Percentiles rank a stretch among this genome's conserved stretches.
Evolutionary conservation across 92 coral and sea anemone genomes (phyloP).

Genomic region (Heteractis magnifica): DNA sequence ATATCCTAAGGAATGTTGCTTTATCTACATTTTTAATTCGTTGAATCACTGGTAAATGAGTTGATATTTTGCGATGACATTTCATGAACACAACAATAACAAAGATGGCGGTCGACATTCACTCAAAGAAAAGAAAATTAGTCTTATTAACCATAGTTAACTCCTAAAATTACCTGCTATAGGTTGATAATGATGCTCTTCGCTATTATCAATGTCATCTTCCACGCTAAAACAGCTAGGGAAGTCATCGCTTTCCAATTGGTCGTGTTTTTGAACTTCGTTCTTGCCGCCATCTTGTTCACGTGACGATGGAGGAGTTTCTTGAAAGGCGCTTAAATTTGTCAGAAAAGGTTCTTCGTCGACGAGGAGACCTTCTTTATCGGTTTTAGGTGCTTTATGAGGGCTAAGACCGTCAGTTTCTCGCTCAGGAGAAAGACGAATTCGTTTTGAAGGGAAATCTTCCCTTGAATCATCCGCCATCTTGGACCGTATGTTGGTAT

Average conservation of each 20-base stretch:
- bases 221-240: constrained; percentile 86
- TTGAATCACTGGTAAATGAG: background rate
- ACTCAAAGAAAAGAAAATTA: constrained; percentile 6
- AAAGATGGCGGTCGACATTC: constrained; percentile 70
- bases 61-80: background rate
- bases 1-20: background rate
- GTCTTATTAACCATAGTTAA: background rate
- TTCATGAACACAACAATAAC: constrained; percentile 27
- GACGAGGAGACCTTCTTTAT: constrained; percentile 16
- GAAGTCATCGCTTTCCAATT: constrained; percentile 68
- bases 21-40: background rate
- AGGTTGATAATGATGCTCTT: constrained; percentile 82
- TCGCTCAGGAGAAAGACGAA: constrained; percentile 75
- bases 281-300: constrained; percentile 72
- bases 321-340: constrained; percentile 23
- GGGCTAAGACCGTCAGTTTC: constrained; percentile 29
- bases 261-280: constrained; percentile 48
- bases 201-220: constrained; percentile 59
- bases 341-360: constrained; percentile 20
- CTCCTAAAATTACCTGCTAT: constrained; percentile 72
- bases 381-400: constrained; percentile 14
- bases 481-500: constrained; percentile 58
- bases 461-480: constrained; percentile 76
- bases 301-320: constrained; percentile 36
- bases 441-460: constrained; percentile 65